Percentiles rank a stretch among this genome's conserved stretches.
phyloP scores from a whole-genome alignment of 2,797 vertebrate genomes.

The Lepus townsendii region DNA sequence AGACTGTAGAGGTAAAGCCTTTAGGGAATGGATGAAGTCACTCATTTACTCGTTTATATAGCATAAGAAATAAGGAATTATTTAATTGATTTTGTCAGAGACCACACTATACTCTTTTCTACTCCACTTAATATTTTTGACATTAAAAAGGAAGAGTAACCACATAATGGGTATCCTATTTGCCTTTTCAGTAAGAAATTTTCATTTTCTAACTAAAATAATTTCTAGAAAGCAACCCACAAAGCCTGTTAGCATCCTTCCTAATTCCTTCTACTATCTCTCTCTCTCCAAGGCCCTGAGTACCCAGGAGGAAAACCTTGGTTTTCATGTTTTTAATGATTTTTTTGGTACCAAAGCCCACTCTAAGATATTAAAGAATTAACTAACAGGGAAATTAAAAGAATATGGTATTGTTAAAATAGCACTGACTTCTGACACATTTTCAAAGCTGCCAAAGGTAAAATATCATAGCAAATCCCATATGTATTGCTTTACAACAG shows the following conservation, averaged over 20 bases:
- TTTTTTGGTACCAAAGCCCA: slow-evolving; percentile 35
- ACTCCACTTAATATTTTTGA: slow-evolving; percentile 21
- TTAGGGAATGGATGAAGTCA: slow-evolving; percentile 1
- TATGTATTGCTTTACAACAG: slow-evolving; percentile 54
- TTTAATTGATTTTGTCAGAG: slow-evolving; percentile 46
- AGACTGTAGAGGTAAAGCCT: slow-evolving; percentile 36
- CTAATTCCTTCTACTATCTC: background rate
- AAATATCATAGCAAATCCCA: slow-evolving; percentile 47
- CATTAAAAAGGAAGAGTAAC: slow-evolving; percentile 44
- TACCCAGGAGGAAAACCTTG: background rate
- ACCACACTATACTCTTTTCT: slow-evolving; percentile 29
- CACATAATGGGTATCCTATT: background rate
- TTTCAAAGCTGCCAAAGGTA: slow-evolving; percentile 33
- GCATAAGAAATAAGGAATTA: slow-evolving; percentile 20
- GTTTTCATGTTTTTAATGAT: slow-evolving; percentile 32
- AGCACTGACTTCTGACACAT: slow-evolving; percentile 12
- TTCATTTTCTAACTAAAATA: slow-evolving; percentile 66
- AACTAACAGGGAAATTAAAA: slow-evolving; percentile 34
- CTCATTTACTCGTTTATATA: slow-evolving; percentile 35
- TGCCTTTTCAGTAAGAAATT: slow-evolving; percentile 54
- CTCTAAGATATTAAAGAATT: slow-evolving; percentile 42
- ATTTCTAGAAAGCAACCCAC: slow-evolving; percentile 24
- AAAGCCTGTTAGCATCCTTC: background rate
- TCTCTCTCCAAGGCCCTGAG: background rate
- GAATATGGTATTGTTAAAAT: slow-evolving; percentile 30